These are phyloP conservation scores for Hyles euphorbiae DNA, from an alignment of 1,140 invertebrate genomes.

Conservation along the genomic window DNA sequence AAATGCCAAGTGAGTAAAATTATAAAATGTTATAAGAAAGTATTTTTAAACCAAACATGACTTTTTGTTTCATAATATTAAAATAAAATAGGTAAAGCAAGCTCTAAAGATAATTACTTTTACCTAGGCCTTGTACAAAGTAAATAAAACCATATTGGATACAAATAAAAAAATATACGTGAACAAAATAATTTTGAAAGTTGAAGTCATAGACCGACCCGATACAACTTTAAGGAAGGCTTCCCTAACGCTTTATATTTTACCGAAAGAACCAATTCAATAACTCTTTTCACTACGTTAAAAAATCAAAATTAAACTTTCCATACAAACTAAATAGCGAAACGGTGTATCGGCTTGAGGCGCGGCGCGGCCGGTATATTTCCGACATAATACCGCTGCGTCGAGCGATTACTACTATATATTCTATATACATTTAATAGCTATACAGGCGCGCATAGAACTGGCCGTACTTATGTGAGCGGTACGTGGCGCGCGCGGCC, in stretches of 20 bases:
- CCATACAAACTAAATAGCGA: constrained; percentile 73
- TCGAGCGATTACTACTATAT: constrained; percentile 76
- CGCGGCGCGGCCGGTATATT: constrained; percentile 71
- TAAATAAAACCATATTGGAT: no score
- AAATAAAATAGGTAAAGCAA: no score
- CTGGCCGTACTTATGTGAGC: constrained; percentile 75
- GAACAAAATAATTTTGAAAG: constrained; percentile 39
- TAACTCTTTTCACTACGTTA: constrained; percentile 55
- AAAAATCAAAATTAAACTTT: constrained; percentile 70
- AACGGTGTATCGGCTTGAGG: constrained; percentile 66
- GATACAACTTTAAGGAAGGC: constrained; percentile 63
- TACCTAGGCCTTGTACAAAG: no score
- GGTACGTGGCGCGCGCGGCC: constrained; percentile 43
- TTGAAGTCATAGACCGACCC: constrained; percentile 38
- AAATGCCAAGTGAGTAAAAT: no score
- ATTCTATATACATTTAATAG: constrained; percentile 76
- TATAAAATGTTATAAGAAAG: no score
- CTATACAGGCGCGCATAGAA: constrained; percentile 76
- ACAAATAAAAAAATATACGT: constrained; percentile 6
- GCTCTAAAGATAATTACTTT: no score
- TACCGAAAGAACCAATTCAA: constrained; percentile 54
- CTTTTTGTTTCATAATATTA: no score
- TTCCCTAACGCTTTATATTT: constrained; percentile 62
- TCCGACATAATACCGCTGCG: constrained; percentile 76
- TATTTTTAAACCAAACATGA: no score